A percentile compares a stretch with the other conserved stretches of the same genome.
These are phyloP conservation scores for Scaptomyza polygonia DNA, from an alignment of 2,888 invertebrate species.

Conservation along the genomic window DNA sequence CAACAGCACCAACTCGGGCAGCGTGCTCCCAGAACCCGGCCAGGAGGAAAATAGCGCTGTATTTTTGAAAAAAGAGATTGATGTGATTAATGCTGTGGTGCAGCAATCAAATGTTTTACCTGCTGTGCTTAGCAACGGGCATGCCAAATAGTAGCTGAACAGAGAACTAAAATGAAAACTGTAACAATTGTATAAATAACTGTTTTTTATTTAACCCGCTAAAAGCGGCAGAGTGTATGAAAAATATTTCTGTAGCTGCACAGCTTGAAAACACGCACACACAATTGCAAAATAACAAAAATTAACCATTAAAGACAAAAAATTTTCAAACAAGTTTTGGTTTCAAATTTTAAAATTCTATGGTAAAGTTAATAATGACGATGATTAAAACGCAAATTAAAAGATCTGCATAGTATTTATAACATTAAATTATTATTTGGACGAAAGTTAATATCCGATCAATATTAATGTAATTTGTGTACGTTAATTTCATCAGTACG, in stretches of 20 bases:
- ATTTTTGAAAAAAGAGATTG: constrained; percentile 84
- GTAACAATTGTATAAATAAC: constrained; percentile 12
- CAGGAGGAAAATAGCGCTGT: constrained; percentile 63
- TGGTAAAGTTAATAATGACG: no score
- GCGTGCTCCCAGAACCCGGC: constrained; percentile 17
- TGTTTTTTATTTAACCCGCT: constrained; percentile 9
- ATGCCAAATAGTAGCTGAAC: constrained; percentile 82
- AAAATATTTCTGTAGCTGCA: background rate
- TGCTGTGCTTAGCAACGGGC: constrained; percentile 84
- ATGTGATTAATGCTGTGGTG: constrained; percentile 84
- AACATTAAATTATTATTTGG: no score
- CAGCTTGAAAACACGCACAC: constrained; percentile 10
- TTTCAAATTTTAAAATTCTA: constrained; percentile 19
- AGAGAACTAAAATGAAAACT: constrained; percentile 20
- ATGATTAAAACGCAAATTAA: no score
- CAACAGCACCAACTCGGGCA: constrained; percentile 13
- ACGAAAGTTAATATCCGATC: no score
- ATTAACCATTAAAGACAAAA: no score
- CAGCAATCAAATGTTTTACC: constrained; percentile 84
- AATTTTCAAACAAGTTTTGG: constrained; percentile 17
- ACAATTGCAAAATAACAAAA: constrained; percentile 5
- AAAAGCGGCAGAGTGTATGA: constrained; percentile 7
- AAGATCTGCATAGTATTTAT: no score
- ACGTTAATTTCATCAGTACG: no score
- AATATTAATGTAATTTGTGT: no score